Evolutionary conservation across 2,113 vertebrate species (phyloP).

Genomic region (Ictalurus furcatus): DNA sequence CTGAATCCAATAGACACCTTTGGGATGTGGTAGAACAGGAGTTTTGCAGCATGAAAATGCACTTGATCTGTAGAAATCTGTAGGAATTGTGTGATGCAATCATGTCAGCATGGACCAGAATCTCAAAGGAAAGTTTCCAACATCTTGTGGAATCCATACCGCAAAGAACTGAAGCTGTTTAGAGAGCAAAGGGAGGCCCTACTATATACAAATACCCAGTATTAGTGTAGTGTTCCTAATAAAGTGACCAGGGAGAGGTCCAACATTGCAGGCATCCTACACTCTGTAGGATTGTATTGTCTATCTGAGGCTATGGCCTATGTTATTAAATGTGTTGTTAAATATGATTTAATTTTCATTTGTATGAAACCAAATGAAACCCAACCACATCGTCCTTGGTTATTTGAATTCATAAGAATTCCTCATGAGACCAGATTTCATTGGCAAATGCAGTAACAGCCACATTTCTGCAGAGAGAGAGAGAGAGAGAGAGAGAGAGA

Average conservation of each 20-base stretch:
- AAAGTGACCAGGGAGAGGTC: not conserved
- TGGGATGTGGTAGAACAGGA: not conserved
- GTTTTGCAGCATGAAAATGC: not conserved
- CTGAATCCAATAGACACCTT: not conserved
- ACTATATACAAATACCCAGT: too few relatives aligned
- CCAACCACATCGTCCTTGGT: not conserved
- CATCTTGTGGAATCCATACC: not conserved
- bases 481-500: not conserved
- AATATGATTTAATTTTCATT: not conserved
- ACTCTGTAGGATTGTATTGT: not conserved
- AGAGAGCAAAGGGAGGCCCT: not conserved
- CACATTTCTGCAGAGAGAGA: conserved; percentile 8
- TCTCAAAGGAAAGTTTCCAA: not conserved
- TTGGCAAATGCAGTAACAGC: not conserved
- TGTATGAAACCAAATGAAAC: not conserved
- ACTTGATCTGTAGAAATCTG: not conserved
- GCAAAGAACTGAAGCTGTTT: not conserved
- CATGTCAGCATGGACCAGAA: not conserved
- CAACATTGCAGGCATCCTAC: not conserved
- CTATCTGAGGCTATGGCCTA: not conserved
- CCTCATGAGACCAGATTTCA: not conserved
- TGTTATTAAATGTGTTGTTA: too few relatives aligned
- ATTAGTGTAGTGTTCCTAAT: not conserved
- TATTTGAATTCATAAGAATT: not conserved
- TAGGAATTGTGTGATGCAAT: not conserved